phyloP scores from a whole-genome alignment of 1,140 invertebrate genomes.

The Polyergus mexicanus region DNA sequence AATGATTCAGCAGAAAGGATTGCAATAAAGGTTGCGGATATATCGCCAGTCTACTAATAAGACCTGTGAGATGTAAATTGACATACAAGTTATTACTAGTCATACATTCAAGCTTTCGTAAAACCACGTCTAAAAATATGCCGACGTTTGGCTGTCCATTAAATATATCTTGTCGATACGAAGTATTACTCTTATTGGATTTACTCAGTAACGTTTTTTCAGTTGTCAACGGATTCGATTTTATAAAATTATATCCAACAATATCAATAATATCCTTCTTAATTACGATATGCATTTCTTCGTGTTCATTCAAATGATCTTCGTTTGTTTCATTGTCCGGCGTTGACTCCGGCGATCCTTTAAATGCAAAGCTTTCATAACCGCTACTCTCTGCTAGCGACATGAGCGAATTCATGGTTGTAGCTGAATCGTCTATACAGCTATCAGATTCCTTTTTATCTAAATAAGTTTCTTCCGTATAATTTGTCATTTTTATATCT shows the following conservation, averaged over 20 bases:
- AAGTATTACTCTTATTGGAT: conserved; percentile 66
- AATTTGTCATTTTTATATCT: conserved; percentile 65
- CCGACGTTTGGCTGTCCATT: conserved; percentile 83
- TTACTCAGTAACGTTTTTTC: conserved; percentile 60
- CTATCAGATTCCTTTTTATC: conserved; percentile 75
- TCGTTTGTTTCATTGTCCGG: conserved; percentile 80
- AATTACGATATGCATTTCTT: conserved; percentile 82
- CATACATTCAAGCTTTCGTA: conserved; percentile 94
- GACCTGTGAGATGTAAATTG: conserved; percentile 95
- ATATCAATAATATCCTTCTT: conserved; percentile 56
- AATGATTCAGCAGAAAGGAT: conserved; percentile 95
- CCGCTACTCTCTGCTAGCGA: conserved; percentile 94
- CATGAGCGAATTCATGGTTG: conserved; percentile 86
- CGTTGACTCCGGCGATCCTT: conserved; percentile 84
- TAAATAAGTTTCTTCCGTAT: conserved; percentile 43
- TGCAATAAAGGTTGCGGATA: conserved; percentile 96
- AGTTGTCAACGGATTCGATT: conserved; percentile 20
- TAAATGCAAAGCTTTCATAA: conserved; percentile 93
- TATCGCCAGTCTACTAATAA: conserved; percentile 94
- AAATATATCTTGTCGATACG: conserved; percentile 74
- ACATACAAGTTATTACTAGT: conserved; percentile 94
- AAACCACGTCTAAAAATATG: conserved; percentile 93
- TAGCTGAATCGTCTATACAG: conserved; percentile 75
- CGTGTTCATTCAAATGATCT: conserved; percentile 81
- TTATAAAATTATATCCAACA: conserved; percentile 18